Conservation (phyloP, 2,888 invertebrate genomes). For the Sinopyrophorus schimmeli region DNA sequence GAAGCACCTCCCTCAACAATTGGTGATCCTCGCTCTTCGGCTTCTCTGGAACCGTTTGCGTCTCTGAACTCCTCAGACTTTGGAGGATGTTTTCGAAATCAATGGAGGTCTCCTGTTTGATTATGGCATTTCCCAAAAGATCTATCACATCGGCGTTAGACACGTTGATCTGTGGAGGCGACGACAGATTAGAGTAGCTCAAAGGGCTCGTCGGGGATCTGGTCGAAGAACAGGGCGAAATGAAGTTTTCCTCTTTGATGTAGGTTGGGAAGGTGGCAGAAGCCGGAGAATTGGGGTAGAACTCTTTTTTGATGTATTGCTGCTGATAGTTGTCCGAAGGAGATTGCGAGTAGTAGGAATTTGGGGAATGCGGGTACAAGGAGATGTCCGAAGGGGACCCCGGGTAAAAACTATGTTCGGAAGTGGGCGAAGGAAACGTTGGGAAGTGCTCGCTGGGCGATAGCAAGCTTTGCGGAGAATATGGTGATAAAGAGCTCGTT, state of each 20-base stretch:
- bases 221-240: constrained; percentile 54
- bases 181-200: constrained; percentile 61
- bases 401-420: constrained; percentile 46
- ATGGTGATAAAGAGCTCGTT: constrained; percentile 47
- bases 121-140: constrained; percentile 44
- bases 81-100: constrained; percentile 65
- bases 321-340: constrained; percentile 59
- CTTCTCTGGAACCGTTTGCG: constrained; percentile 37
- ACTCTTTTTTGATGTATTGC: constrained; percentile 58
- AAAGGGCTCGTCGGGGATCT: constrained; percentile 59
- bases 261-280: constrained; percentile 56
- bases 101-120: constrained; percentile 62
- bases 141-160: constrained; percentile 37
- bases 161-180: constrained; percentile 50
- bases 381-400: constrained; percentile 58
- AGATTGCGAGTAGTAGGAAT: constrained; percentile 61
- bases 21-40: constrained; percentile 67
- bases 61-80: constrained; percentile 53
- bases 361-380: constrained; percentile 57
- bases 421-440: constrained; percentile 59
- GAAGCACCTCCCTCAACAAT: constrained; percentile 76
- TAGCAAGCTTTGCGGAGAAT: constrained; percentile 57
- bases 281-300: constrained; percentile 58
- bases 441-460: constrained; percentile 57
- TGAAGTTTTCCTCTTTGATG: constrained; percentile 52